Evolutionary conservation across 2,113 vertebrate genomes (phyloP).

Genomic region (Budorcas taxicolor): DNA sequence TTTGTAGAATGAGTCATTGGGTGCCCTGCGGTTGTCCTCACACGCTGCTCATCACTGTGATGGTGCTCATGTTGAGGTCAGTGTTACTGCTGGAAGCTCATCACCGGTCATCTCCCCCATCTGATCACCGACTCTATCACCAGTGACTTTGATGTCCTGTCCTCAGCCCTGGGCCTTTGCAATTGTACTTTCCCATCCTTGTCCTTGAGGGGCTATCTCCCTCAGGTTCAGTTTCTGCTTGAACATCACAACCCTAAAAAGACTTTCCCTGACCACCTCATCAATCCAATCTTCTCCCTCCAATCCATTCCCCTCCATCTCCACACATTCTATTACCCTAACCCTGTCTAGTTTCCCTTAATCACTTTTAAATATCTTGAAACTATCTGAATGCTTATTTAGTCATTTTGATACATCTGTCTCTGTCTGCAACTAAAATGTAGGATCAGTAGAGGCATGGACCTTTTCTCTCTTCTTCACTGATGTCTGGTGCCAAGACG

Average conservation of each 20-base stretch:
- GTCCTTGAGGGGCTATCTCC: background rate
- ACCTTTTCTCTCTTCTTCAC: background rate
- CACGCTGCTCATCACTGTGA: background rate
- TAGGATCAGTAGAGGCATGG: background rate
- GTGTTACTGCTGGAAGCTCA: background rate
- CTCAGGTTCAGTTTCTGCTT: background rate
- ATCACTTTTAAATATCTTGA: background rate
- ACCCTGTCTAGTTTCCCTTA: background rate
- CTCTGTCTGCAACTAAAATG: background rate
- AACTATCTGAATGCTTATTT: background rate
- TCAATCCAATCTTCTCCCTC: background rate
- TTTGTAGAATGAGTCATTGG: background rate
- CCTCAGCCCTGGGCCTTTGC: background rate
- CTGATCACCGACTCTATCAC: background rate
- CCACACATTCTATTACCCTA: background rate
- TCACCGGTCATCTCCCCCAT: background rate
- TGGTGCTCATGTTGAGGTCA: background rate
- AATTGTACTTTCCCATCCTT: background rate
- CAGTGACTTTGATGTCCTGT: background rate
- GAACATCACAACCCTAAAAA: background rate
- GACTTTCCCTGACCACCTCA: background rate
- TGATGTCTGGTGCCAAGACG: background rate
- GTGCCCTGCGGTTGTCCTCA: background rate
- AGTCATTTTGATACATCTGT: background rate
- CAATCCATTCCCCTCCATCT: background rate